phyloP scores from a whole-genome alignment of 2,113 vertebrate species.

The Guaruba guarouba region DNA sequence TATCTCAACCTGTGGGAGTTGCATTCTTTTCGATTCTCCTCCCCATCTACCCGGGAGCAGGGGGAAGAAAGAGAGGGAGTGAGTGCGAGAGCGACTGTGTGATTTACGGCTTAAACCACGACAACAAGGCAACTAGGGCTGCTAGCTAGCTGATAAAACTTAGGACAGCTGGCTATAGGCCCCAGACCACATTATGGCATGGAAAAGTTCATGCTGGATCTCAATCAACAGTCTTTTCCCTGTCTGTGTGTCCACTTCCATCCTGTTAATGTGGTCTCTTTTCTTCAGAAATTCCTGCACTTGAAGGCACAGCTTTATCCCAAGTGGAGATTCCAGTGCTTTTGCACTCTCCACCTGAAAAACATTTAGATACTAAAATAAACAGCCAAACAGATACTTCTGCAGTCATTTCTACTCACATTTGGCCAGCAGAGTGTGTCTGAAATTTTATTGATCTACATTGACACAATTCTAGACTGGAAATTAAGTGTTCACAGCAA shows the following conservation, averaged over 20 bases:
- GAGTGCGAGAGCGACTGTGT: too few species aligned
- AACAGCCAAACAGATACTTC: not conserved
- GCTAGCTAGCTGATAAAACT: not conserved
- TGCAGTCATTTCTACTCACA: not conserved
- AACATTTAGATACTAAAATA: not conserved
- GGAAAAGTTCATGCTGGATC: not conserved
- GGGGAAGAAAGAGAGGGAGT: too few species aligned
- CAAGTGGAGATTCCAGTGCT: slow-evolving; percentile 3
- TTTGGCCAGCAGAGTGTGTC: not conserved
- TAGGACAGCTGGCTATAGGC: not conserved
- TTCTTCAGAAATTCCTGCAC: not conserved
- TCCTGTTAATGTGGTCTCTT: not conserved
- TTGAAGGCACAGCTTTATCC: not conserved
- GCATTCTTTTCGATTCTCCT: too few species aligned
- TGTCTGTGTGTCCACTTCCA: not conserved
- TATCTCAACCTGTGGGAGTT: too few species aligned
- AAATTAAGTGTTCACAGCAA: not conserved
- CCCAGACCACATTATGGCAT: not conserved
- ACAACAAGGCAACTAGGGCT: not conserved
- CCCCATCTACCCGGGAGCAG: too few species aligned
- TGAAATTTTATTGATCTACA: not conserved
- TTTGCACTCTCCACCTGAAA: not conserved
- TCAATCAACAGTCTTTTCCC: not conserved
- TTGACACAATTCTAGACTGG: not conserved
- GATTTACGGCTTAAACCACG: too few species aligned